phyloP scores from a whole-genome alignment of 2,888 invertebrate genomes.

The Anarsia innoxiella region DNA sequence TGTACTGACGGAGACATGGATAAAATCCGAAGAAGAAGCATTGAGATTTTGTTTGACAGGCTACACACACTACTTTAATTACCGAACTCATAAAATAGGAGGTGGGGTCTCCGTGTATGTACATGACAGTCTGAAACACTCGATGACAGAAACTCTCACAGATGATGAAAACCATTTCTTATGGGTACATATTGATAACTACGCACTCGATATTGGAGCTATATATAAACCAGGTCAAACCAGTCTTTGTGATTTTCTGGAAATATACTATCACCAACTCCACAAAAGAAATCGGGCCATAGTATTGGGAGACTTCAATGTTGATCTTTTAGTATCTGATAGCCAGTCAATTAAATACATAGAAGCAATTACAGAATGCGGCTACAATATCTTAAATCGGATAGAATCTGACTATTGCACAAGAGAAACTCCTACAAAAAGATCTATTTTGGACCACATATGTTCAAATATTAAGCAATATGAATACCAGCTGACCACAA shows the following conservation, averaged over 20 bases:
- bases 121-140: not conserved
- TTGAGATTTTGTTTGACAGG: not conserved
- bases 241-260: constrained; percentile 16
- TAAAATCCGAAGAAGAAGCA: constrained; percentile 11
- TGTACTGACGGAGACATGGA: constrained; percentile 16
- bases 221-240: constrained; percentile 13
- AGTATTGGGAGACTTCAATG: constrained; percentile 18
- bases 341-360: constrained; percentile 8
- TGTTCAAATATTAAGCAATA: not conserved
- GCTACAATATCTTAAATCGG: constrained; percentile 8
- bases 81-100: not conserved
- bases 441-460: not conserved
- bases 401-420: constrained; percentile 5
- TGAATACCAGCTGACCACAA: not conserved
- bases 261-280: constrained; percentile 14
- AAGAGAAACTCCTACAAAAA: constrained; percentile 1
- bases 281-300: constrained; percentile 12
- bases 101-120: not conserved
- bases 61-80: not conserved
- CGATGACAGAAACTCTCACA: not conserved
- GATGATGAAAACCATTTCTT: constrained; percentile 11
- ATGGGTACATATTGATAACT: constrained; percentile 9
- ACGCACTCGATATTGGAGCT: constrained; percentile 10
- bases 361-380: constrained; percentile 10
- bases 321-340: constrained; percentile 12